Base-by-base conservation (phyloP, 2,113 vertebrate species). In the Halichoerus grypus region DNA sequence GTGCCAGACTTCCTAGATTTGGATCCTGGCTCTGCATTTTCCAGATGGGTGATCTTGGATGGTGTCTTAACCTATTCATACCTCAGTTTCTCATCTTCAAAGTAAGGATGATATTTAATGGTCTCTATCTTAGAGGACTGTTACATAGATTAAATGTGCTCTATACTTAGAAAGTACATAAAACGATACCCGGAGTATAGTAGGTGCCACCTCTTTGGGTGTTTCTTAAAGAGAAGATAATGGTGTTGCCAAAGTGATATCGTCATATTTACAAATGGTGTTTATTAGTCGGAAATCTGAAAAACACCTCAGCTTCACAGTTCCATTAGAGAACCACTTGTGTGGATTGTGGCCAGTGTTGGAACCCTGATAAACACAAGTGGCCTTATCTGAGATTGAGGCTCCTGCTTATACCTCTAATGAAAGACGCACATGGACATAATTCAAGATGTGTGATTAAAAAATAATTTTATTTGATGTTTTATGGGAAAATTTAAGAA, bases 151-250 rank as follows among this genome's bases (percentile, higher is more conserved):
- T 57, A n/a, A 74, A 81, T n/a, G 74, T 87, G 26, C 65, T 67
- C 33, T 46, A 21, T 39, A 67, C 14, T 57, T 80, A 46, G n/a
- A 61, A 88, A 80, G 65, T 28, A 55, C 26, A 46, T 79, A 79
- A 86, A 91, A 83, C 1, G 46, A 39, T n/a, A 36, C 21, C 7
- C 15, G 7, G 55, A 12, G 7, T 8, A 1, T 63, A 86, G 5
- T 4, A 82, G 51, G 19, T 57, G 18, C 26, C 55, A 42, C 5
- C 53, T 76, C 28, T 31, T 11, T 0, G 82, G 28, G 18, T 11
- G 11, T 59, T 59, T 90, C 61, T 88, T 96, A 51, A 74, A 82
- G 89, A 39, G 15, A 86, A 97, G 85, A 55, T 24, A 39, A 84
- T 26, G 24, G 5, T 51, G 10, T 18, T 77, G 26, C 26, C 31